Percentiles rank a stretch among this genome's conserved stretches.
Evolutionary conservation across 1,140 invertebrate genomes (phyloP).

Genomic region (Adelges cooleyi): DNA sequence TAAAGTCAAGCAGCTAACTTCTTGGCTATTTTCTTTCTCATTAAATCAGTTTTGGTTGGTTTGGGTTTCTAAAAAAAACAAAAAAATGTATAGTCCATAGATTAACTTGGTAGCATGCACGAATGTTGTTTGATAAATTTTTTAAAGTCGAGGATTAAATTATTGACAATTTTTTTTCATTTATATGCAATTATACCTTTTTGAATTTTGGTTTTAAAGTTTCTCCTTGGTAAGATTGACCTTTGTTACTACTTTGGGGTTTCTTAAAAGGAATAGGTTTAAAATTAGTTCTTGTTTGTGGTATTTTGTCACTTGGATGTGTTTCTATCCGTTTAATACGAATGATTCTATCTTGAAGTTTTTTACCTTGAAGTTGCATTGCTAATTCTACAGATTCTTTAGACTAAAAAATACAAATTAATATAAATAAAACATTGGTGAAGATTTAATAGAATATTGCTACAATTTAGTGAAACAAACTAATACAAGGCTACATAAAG

Average conservation of each 20-base stretch:
- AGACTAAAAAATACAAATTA: constrained; percentile 31
- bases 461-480: no score
- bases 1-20: neutral
- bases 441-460: no score
- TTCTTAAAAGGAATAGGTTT: neutral
- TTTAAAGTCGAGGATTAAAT: no score
- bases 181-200: constrained; percentile 12
- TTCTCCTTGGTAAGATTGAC: constrained; percentile 2
- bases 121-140: no score
- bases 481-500: no score
- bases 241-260: neutral
- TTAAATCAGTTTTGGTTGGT: constrained; percentile 7
- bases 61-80: constrained; percentile 9
- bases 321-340: constrained; percentile 36
- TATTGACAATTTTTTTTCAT: no score
- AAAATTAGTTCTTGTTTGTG: no score
- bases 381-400: constrained; percentile 51
- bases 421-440: neutral
- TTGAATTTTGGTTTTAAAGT: neutral
- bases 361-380: constrained; percentile 44
- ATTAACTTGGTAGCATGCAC: no score
- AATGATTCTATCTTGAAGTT: constrained; percentile 39
- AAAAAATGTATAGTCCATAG: neutral
- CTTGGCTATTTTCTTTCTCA: constrained; percentile 12
- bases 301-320: no score